Conservation (phyloP, 2,888 invertebrate species). For the Galerucella nymphaeae region DNA sequence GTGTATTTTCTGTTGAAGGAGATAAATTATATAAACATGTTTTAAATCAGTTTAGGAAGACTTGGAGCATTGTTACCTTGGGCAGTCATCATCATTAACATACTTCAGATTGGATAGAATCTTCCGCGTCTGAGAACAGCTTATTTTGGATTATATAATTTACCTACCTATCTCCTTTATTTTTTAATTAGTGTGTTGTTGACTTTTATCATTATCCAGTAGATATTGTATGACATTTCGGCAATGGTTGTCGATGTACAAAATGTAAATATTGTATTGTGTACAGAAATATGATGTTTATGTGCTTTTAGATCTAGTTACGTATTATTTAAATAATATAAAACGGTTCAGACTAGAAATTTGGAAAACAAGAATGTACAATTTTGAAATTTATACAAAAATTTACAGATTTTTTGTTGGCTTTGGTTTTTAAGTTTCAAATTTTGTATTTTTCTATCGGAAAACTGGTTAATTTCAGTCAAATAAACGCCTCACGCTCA, state of each 20-base stretch:
- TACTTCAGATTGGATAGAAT: too few species aligned
- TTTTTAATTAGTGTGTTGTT: not conserved
- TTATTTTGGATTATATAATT: not conserved
- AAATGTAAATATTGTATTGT: constrained; percentile 30
- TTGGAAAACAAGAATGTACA: not conserved
- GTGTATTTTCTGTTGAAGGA: not conserved
- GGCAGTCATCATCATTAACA: too few species aligned
- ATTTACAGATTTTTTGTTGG: too few species aligned
- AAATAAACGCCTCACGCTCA: too few species aligned
- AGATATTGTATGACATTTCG: not conserved
- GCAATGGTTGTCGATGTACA: constrained; percentile 8
- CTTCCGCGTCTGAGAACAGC: not conserved
- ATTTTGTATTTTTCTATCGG: too few species aligned
- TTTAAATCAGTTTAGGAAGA: not conserved
- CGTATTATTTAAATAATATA: constrained; percentile 32
- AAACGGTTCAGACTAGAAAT: not conserved
- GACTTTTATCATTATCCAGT: not conserved
- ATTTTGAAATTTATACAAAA: not conserved
- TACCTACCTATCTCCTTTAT: not conserved
- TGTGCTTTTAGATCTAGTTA: constrained; percentile 36
- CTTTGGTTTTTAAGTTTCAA: too few species aligned
- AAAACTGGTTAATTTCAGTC: too few species aligned
- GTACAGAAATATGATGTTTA: constrained; percentile 37
- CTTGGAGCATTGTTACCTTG: not conserved
- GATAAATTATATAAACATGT: not conserved